Evolutionary conservation across 2,113 vertebrate species (phyloP).

Genomic region (Turnix velox): DNA sequence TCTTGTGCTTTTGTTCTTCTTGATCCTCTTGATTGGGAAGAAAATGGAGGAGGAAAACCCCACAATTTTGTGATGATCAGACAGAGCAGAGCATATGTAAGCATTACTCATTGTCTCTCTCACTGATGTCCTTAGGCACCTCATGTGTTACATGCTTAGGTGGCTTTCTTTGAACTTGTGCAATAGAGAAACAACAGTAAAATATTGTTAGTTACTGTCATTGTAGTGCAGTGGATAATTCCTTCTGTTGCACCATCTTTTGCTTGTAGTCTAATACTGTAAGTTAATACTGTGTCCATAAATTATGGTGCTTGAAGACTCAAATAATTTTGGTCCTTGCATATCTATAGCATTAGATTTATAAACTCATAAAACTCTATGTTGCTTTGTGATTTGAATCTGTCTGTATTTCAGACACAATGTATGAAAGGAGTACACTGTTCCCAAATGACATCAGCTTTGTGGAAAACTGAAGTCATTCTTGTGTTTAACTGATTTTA

Average conservation of each 20-base stretch:
- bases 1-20: not conserved
- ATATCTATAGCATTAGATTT: slow-evolving; percentile 48
- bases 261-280: slow-evolving; percentile 8
- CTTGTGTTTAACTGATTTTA: slow-evolving; percentile 53
- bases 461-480: slow-evolving; percentile 57
- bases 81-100: not conserved
- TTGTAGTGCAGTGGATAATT: not conserved
- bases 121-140: not conserved
- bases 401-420: slow-evolving; percentile 29
- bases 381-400: slow-evolving; percentile 64
- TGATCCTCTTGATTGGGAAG: not conserved
- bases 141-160: not conserved
- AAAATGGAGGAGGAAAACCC: not conserved
- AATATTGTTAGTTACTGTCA: not conserved
- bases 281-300: slow-evolving; percentile 37
- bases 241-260: not conserved
- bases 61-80: not conserved
- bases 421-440: slow-evolving; percentile 28
- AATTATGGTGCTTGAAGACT: slow-evolving; percentile 41
- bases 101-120: not conserved
- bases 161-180: not conserved
- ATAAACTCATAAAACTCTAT: slow-evolving; percentile 54
- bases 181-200: not conserved
- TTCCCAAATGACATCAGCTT: slow-evolving; percentile 44
- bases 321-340: slow-evolving; percentile 1